Evolutionary conservation across 2,888 invertebrate species (phyloP).

Genomic region (Pasiphila rectangulata): DNA sequence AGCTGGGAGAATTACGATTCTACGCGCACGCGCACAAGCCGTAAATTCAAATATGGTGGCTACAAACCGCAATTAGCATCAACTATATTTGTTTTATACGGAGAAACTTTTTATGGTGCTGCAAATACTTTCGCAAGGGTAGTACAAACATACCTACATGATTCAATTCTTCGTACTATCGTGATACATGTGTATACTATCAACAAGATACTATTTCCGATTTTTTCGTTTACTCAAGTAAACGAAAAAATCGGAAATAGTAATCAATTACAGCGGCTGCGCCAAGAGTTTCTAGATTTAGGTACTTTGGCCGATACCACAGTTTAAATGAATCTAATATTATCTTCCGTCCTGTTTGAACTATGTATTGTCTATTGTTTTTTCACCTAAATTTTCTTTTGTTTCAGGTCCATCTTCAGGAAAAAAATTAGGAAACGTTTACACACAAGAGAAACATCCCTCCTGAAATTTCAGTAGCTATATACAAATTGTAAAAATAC

Average conservation of each 20-base stretch:
- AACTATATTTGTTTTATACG: constrained; percentile 38
- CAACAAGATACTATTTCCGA: too few species aligned
- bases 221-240: too few species aligned
- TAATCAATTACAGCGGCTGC: too few species aligned
- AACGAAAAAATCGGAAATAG: too few species aligned
- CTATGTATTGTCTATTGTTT: too few species aligned
- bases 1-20: constrained; percentile 62
- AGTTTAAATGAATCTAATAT: too few species aligned
- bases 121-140: constrained; percentile 37
- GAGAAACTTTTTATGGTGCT: constrained; percentile 43
- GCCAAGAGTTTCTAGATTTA: too few species aligned
- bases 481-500: constrained; percentile 50
- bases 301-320: too few species aligned
- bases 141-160: background rate
- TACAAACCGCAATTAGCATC: constrained; percentile 74
- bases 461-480: constrained; percentile 45
- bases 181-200: too few species aligned
- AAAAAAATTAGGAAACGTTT: constrained; percentile 72
- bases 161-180: too few species aligned
- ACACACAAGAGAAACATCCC: constrained; percentile 74
- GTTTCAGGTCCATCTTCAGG: constrained; percentile 62
- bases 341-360: too few species aligned
- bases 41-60: constrained; percentile 67
- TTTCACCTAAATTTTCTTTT: constrained; percentile 41
- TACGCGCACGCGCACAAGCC: constrained; percentile 52